phyloP scores from a whole-genome alignment of 2,113 vertebrate genomes.

The Fregetta grallaria region DNA sequence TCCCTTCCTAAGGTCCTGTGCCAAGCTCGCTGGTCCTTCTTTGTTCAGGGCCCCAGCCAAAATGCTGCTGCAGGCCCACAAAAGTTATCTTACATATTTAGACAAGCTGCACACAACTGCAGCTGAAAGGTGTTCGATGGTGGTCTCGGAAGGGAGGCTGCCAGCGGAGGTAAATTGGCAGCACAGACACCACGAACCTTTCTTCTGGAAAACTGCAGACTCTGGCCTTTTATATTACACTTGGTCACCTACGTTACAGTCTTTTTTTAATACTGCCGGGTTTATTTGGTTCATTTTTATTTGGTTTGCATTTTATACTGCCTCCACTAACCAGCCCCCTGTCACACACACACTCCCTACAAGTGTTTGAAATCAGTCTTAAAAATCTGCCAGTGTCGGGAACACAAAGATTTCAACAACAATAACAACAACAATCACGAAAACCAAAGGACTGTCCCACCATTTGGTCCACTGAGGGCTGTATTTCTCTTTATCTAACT shows the following conservation, averaged over 20 bases:
- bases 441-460: neutral
- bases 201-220: constrained; percentile 1
- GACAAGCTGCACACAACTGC: constrained; percentile 39
- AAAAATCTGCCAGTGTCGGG: neutral
- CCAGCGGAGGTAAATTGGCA: neutral
- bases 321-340: neutral
- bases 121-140: constrained; percentile 47
- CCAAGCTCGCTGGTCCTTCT: constrained; percentile 13
- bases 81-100: constrained; percentile 53
- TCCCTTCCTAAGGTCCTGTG: constrained; percentile 42
- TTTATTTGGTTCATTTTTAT: neutral
- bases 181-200: neutral
- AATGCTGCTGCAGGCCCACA: constrained; percentile 41
- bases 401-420: constrained; percentile 10
- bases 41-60: neutral
- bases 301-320: neutral
- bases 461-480: constrained; percentile 23
- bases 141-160: constrained; percentile 43
- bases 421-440: neutral
- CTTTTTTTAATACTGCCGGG: neutral
- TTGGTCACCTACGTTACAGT: neutral
- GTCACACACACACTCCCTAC: neutral
- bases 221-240: neutral
- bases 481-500: neutral
- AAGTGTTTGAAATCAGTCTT: neutral